Evolutionary conservation across 2,888 invertebrate genomes (phyloP), one percentile per base, ranked within the genome.

Genomic region (Cantharis flavilabris): DNA sequence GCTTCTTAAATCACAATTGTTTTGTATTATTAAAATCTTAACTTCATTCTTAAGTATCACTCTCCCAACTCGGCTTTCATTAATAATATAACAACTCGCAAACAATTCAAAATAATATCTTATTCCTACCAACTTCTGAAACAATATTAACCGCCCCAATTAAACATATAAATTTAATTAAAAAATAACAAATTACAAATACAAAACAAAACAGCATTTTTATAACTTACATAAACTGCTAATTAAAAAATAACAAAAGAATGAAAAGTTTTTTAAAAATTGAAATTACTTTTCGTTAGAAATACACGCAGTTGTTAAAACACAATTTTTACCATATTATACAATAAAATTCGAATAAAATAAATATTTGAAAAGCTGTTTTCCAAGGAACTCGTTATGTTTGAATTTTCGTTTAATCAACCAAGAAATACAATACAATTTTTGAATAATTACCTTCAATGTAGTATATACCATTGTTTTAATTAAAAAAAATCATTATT

Each of bases 1-100:
- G 80, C 76, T 76, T 78, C 75, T 75, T 76, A 77, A 79, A 77
- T 79, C 77, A 73, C 71, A 73, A 79, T 77, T 71, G 76, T 79
- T 77, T 76, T 76, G 65, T 74, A 69, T 76, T 77, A 77, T 79
- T 74, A 75, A 73, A 77, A 75, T 74, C 69, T 67, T 71, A 76
- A 76, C 76, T 73, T 65, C 71, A 65, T 71, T 69, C 78, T 75
- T 76, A 76, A 78, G 49, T 73, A 69, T 64, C 33, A 69, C 69
- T 76, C 30, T 74, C 72, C 76, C 72, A 71, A 71, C 67, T 49
- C 70, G 69, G 70, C 76, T 75, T 77, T 75, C 62, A 70, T 33
- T 30, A 65, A 64, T 75, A 64, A 72, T 70, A 77, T 70, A 77
- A 77, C 70, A 77, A 77, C 75, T 77, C 75, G 33, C 75, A 77